A percentile compares a stretch with the other conserved stretches of the same genome.
These are phyloP conservation scores for Gymnarchus niloticus DNA, from an alignment of 2,113 vertebrate species.

Conservation along the genomic window DNA sequence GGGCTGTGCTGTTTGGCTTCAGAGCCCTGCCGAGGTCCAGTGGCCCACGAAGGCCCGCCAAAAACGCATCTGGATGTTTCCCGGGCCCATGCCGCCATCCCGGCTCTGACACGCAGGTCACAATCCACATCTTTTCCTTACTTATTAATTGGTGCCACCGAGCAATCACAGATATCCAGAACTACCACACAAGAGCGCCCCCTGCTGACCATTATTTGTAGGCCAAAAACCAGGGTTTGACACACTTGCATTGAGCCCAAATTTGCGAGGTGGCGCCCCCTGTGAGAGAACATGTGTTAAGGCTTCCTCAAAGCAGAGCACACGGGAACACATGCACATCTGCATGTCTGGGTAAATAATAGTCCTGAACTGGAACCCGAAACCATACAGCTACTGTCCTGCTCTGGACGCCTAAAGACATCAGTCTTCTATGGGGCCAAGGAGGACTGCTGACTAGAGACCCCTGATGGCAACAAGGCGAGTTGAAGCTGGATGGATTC, in stretches of 20 bases:
- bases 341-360: background rate
- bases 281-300: background rate
- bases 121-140: background rate
- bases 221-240: background rate
- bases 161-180: background rate
- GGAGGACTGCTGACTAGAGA: slow-evolving; percentile 47
- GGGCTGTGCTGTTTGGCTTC: slow-evolving; percentile 13
- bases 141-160: background rate
- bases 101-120: too few relatives aligned
- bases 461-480: slow-evolving; percentile 47
- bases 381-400: slow-evolving; percentile 29
- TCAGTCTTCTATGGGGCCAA: slow-evolving; percentile 56
- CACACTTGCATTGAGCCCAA: background rate
- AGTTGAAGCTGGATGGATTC: slow-evolving; percentile 39
- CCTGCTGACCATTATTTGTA: background rate
- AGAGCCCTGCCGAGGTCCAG: slow-evolving; percentile 8
- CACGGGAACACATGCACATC: background rate
- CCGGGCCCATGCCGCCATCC: background rate
- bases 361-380: background rate
- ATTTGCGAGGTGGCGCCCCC: background rate
- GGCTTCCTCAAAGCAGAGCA: background rate
- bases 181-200: background rate
- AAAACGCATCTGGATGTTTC: background rate
- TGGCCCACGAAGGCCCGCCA: background rate
- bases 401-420: slow-evolving; percentile 45